Evolutionary conservation across 92 coral and sea anemone species (phyloP).

Genomic region (Montipora capitata): DNA sequence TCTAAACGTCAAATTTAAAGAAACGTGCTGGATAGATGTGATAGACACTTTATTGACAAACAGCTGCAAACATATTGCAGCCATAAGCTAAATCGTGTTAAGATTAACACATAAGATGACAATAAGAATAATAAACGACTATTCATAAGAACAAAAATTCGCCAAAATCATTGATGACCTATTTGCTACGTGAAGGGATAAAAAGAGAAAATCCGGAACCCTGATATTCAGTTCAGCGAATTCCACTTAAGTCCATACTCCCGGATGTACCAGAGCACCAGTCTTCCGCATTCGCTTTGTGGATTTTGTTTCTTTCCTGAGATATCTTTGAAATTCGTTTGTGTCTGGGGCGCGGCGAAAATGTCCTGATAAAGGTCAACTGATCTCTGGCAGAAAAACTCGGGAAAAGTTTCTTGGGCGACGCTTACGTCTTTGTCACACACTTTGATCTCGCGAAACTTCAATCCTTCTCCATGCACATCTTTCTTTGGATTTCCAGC

Average conservation of each 20-base stretch:
- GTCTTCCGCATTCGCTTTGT: conserved; percentile 34
- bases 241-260: conserved; percentile 19
- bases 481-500: not conserved
- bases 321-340: not conserved
- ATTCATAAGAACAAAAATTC: too few relatives aligned
- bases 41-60: too few relatives aligned
- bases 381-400: conserved; percentile 23
- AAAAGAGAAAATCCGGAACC: too few relatives aligned
- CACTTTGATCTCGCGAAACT: not conserved
- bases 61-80: too few relatives aligned
- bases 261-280: conserved; percentile 49
- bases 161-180: too few relatives aligned
- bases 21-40: too few relatives aligned
- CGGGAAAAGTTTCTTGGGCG: conserved; percentile 37
- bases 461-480: not conserved
- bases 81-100: too few relatives aligned
- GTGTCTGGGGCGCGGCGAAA: not conserved
- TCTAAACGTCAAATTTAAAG: too few relatives aligned
- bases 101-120: too few relatives aligned
- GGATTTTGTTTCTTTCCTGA: not conserved
- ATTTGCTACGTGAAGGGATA: too few relatives aligned
- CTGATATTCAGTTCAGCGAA: too few relatives aligned
- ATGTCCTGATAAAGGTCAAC: not conserved
- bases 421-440: conserved; percentile 14
- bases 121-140: too few relatives aligned